Base-by-base conservation (phyloP, 2,888 invertebrate species). In the Helicoverpa assulta region DNA sequence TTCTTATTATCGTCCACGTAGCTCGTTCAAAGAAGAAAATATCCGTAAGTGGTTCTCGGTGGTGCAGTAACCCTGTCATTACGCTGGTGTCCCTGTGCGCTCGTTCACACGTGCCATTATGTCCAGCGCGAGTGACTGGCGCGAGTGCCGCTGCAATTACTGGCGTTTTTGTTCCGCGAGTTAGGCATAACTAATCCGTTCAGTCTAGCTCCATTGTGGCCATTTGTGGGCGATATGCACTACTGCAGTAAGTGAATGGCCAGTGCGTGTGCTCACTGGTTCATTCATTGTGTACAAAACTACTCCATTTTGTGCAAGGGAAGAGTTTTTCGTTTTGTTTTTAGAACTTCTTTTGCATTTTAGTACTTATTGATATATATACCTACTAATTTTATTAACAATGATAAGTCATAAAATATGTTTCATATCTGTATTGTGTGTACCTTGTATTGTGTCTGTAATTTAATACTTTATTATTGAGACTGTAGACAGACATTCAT, bases 151-250 rank as follows among this genome's bases (percentile, higher is more conserved):
- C 59, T 53, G 78, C 78, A 78, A 78, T 81, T 78, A 78, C 66
- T 59, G 60, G 81, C 73, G 40, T 78, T 78, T 78, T 78, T 81
- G 78, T 81, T 67, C 62, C 81, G 47, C 64, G 81, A 67, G 58
- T 72, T 65, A 61, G 72, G 62, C 78, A 81, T 67, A 63, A 78
- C 78, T 81, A 81, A 78, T 81, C 81, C 64, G 73, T 72, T 59
- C 67, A 72, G 78, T 67, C 63, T 71, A 66, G 66, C 71, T 77
- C 26, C 62, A 77, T 81, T 77, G 76, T 77, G 40, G 54, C 61
- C 58, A 59, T 5, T 81, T 77, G 76, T 77, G 40, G 54, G 71
- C 58, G 62, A 12, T 29, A 29, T 58, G 51, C 52, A 21, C 78
- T 60, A 43, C 80, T 76, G 76, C 54, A 60, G 57, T 63, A 53